phyloP scores from a whole-genome alignment of 53 echinoderm and acorn worm species.

The Patiria pectinifera region DNA sequence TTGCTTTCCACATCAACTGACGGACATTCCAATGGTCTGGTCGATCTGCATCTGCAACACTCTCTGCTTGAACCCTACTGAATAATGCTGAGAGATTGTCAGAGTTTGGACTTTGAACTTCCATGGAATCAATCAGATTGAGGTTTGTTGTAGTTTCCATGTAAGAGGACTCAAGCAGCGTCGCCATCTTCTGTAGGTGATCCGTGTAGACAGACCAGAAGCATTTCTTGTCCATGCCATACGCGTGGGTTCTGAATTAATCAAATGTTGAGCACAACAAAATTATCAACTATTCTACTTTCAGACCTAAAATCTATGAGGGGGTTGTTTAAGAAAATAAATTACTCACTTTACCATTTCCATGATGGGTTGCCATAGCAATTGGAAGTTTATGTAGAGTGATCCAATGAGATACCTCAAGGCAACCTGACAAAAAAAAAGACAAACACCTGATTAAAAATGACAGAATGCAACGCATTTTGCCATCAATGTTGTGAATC shows the following conservation, averaged over 20 bases:
- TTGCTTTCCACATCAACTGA: slow-evolving; percentile 72
- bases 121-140: neutral
- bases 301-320: neutral
- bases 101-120: slow-evolving; percentile 7
- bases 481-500: neutral
- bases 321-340: neutral
- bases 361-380: slow-evolving; percentile 90
- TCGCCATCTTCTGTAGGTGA: slow-evolving; percentile 63
- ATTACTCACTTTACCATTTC: slow-evolving; percentile 87
- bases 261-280: neutral
- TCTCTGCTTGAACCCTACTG: slow-evolving; percentile 21
- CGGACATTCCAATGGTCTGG: slow-evolving; percentile 84
- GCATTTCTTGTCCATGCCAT: slow-evolving; percentile 79
- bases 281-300: neutral
- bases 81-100: slow-evolving; percentile 60
- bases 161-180: slow-evolving; percentile 32
- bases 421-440: slow-evolving; percentile 74
- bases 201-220: slow-evolving; percentile 86
- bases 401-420: slow-evolving; percentile 82
- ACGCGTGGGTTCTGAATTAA: slow-evolving; percentile 79
- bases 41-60: slow-evolving; percentile 49
- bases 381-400: slow-evolving; percentile 90
- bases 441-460: neutral
- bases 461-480: neutral
- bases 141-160: neutral